Evolutionary conservation across 2,888 invertebrate genomes (phyloP).

Genomic region (Apodemia duryi): DNA sequence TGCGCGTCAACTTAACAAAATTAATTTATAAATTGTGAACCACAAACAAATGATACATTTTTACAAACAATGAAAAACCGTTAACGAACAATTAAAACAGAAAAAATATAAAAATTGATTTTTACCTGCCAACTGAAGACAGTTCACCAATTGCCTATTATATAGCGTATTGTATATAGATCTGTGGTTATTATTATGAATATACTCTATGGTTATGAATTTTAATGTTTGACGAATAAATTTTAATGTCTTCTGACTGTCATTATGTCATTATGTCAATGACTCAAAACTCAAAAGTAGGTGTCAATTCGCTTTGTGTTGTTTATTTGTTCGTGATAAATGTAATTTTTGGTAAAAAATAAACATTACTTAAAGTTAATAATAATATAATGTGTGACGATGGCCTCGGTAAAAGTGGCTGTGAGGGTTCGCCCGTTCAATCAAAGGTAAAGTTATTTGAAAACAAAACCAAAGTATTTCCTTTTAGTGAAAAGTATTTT

Average conservation of each 20-base stretch:
- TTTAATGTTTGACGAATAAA: neutral
- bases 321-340: slow-evolving; percentile 60
- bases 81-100: no score
- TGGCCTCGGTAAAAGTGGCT: slow-evolving; percentile 96
- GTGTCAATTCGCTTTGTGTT: slow-evolving; percentile 58
- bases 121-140: no score
- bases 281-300: slow-evolving; percentile 38
- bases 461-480: neutral
- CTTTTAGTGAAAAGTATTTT: neutral
- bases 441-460: slow-evolving; percentile 82
- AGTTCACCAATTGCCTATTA: no score
- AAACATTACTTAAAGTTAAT: slow-evolving; percentile 45
- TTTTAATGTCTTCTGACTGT: slow-evolving; percentile 19
- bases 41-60: no score
- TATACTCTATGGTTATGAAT: neutral
- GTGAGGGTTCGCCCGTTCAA: slow-evolving; percentile 94
- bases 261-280: slow-evolving; percentile 36
- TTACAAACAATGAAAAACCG: no score
- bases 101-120: no score
- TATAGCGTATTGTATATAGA: no score
- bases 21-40: no score
- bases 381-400: slow-evolving; percentile 79
- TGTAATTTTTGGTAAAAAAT: slow-evolving; percentile 45
- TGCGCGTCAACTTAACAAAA: no score
- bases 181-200: no score